phyloP scores from a whole-genome alignment of 2,113 vertebrate genomes.

The Empidonax alnorum region DNA sequence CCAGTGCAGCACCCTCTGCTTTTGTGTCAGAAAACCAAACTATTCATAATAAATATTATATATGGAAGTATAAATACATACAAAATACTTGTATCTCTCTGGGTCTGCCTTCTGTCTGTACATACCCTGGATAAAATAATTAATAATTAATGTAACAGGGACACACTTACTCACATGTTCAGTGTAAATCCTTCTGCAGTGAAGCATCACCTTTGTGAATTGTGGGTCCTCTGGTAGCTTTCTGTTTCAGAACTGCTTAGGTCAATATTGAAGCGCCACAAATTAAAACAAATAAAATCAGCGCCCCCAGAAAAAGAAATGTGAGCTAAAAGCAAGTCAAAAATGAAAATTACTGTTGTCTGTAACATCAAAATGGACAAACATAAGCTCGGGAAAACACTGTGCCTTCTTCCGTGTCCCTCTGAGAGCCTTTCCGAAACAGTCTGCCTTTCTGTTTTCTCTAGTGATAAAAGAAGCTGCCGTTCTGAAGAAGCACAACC shows the following conservation, averaged over 20 bases:
- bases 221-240: neutral
- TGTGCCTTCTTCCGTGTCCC: neutral
- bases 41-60: neutral
- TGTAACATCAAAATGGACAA: neutral
- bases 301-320: neutral
- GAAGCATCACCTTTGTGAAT: neutral
- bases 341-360: neutral
- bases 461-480: slow-evolving; percentile 92
- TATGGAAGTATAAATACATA: neutral
- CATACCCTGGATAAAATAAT: neutral
- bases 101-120: neutral
- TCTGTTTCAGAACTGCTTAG: neutral
- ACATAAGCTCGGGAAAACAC: neutral
- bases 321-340: neutral
- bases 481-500: slow-evolving; percentile 87
- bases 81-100: neutral
- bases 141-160: neutral
- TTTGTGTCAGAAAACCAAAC: neutral
- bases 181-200: neutral
- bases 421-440: neutral
- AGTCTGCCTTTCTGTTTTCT: neutral
- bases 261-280: neutral
- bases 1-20: neutral
- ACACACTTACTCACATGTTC: neutral
- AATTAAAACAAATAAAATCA: neutral